Evolutionary conservation across 2,113 vertebrate genomes (phyloP), one percentile per base, ranked within the genome.

Genomic region (Xiphias gladius): DNA sequence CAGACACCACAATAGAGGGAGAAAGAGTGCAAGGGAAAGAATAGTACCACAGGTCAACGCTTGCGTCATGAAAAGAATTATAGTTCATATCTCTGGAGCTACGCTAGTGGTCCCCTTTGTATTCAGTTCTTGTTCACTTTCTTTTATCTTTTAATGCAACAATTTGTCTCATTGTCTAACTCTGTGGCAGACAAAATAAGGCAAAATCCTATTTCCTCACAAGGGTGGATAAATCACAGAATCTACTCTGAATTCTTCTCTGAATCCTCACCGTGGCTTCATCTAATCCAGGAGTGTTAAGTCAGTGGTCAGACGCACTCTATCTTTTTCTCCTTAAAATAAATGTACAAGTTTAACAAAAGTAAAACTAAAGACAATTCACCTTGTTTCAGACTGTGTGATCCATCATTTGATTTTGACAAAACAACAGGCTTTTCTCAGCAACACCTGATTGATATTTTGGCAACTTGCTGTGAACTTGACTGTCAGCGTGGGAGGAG

Each of bases 121-220:
- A 91, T 91, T 93, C 90, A 81, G 77, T 79, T 87, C 76, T 73
- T 86, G 85, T 89, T 84, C 81, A 63, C 72, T 85, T 89, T 90
- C 71, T 91, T 92, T 94, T 94, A 93, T 94, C 93, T 94, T 94
- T 93, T 93, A 94, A 94, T 93, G 89, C 91, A 89, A 86, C 92
- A 90, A 93, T 93, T 94, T 71, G 58, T 94, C 91, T 93, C 87
- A 88, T 85, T 92, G 92, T 91, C 90, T 88, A 79, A 91, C 66
- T 54, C 79, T 70, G 85, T 75, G 69, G 83, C 58, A 76, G 61
- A 68, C 76, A 83, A 92, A 89, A 88, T 67, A 91, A 86, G 78
- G 73, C 41, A 32, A 86, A 81, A 73, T 88, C 81, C 81, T 41
- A 79, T 92, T 92, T 90, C 79, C 76, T 84, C 72, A 80, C 80